Base-by-base conservation (phyloP, 2,888 invertebrate species). In the Disparrhopalites patrizii region DNA sequence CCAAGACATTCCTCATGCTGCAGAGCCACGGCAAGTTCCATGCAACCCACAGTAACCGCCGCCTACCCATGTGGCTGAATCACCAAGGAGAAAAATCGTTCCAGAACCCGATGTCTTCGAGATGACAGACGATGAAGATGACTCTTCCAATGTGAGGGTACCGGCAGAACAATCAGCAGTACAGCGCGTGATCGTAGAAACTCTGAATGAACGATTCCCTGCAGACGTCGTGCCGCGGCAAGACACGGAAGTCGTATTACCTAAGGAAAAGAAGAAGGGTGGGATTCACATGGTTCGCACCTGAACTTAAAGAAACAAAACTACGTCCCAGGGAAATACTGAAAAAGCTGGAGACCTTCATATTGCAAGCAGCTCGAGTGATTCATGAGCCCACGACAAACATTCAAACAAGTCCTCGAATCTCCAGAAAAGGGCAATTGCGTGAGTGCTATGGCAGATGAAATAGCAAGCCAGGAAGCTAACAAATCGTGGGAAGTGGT, bases 401-500 rank as follows among this genome's bases (percentile, higher is more conserved):
- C n/a, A n/a, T 66, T 61, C 18, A 38, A 43, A 10, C 28, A 52
- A 25, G 66, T 61, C 2, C 25, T 66, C 15, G 3, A 4, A 3
- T 52, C 61, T 2, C 40, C 38, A 18, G 13, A 66, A 10, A 43
- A n/a, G 3, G 25, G 1, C 1, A 36, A 61, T 8, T 66, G 65
- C 58, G n/a, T 20, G 2, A n/a, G 38, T 18, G 65, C 65, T 13
- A 60, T 65, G 1, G 30, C 51, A 1, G 40, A 51, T 23, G 66
- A 66, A 18, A 28, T 66, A 4, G 31, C 8, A 1, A 66, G 43
- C 18, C 47, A 56, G 30, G 27, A 54, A n/a, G 4, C 13, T n/a
- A 61, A 66, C 31, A n/a, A 61, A 1, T 36, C 66, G 13, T 66
- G 66, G 61, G 61, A 61, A 25, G 31, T 57, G 2, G 54, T 60